phyloP scores from a whole-genome alignment of 2,888 invertebrate genomes.

The Leptothorax acervorum region DNA sequence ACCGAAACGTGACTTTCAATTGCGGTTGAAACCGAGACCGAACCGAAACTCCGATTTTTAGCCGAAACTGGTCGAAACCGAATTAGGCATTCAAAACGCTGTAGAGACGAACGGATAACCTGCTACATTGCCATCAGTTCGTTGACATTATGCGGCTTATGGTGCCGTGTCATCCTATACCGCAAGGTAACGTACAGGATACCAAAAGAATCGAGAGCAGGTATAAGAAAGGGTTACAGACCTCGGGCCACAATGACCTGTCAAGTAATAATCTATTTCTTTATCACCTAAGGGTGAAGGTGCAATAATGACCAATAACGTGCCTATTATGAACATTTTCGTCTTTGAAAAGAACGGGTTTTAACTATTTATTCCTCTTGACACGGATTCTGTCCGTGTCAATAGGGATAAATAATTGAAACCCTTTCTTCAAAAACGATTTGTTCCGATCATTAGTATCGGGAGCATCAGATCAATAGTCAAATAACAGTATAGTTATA shows the following conservation, averaged over 20 bases:
- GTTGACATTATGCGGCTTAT: background rate
- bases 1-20: no score
- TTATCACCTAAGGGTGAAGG: background rate
- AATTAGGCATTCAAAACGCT: background rate
- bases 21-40: no score
- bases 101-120: background rate
- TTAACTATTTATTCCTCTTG: no score
- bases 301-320: background rate
- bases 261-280: background rate
- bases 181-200: background rate
- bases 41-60: no score
- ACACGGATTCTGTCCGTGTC: background rate
- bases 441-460: background rate
- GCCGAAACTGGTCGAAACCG: no score
- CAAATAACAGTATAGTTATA: background rate
- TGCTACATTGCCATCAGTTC: background rate
- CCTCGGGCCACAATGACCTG: background rate
- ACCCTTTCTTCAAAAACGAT: background rate
- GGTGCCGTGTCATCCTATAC: background rate
- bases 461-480: background rate
- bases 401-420: background rate
- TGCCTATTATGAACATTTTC: background rate
- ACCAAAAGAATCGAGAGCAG: background rate
- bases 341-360: no score
- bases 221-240: conserved; percentile 1